These are phyloP conservation scores for Amniataba percoides DNA, from an alignment of 2,797 vertebrate species.

Conservation along the genomic window DNA sequence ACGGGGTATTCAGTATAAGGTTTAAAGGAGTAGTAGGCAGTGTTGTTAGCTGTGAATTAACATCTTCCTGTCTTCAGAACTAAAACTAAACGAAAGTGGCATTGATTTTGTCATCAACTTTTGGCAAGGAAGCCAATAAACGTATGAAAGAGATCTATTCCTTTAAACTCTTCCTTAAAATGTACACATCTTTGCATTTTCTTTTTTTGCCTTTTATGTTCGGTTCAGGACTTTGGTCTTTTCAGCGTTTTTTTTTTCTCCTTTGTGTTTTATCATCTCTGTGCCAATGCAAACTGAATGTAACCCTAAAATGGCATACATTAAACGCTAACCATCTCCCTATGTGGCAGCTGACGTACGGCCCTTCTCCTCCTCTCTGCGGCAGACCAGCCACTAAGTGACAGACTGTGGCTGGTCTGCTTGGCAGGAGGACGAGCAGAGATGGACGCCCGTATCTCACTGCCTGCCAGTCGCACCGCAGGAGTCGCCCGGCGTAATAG, in stretches of 20 bases:
- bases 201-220: background rate
- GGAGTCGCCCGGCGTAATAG: constrained; percentile 67
- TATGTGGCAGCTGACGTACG: constrained; percentile 24
- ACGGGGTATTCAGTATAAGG: background rate
- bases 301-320: constrained; percentile 9
- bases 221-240: background rate
- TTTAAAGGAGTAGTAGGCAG: background rate
- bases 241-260: background rate
- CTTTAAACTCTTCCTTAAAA: background rate
- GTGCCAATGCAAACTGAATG: background rate
- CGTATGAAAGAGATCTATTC: background rate
- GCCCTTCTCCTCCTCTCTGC: constrained; percentile 17
- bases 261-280: background rate
- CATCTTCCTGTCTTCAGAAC: no score
- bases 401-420: constrained; percentile 64
- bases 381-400: constrained; percentile 54
- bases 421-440: constrained; percentile 55
- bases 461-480: constrained; percentile 66
- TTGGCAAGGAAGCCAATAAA: background rate
- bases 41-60: background rate
- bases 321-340: constrained; percentile 22
- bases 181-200: background rate
- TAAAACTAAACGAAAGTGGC: background rate
- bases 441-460: constrained; percentile 66
- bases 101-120: background rate